Conservation (phyloP, 2,888 invertebrate genomes). For the Zaprionus bogoriensis region DNA sequence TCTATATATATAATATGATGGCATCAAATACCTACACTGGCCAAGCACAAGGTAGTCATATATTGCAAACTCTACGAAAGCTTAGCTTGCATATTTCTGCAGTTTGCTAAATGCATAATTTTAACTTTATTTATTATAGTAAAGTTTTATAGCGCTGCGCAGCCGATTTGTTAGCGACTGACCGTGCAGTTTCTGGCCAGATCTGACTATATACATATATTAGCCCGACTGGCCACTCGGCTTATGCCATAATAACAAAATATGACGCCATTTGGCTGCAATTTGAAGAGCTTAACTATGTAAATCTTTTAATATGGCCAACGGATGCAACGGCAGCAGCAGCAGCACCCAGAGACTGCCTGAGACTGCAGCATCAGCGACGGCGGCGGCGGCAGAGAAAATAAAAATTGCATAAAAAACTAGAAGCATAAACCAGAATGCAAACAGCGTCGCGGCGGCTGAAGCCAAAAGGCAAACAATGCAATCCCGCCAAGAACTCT, state of each 20-base stretch:
- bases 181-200: conserved; percentile 15
- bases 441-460: conserved; percentile 64
- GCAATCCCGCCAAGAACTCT: conserved; percentile 55
- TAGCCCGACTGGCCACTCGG: conserved; percentile 24
- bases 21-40: too few species aligned
- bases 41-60: too few species aligned
- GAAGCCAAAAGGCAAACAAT: conserved; percentile 76
- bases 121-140: background rate
- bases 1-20: too few species aligned
- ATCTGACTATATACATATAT: conserved; percentile 10
- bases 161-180: conserved; percentile 36
- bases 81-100: background rate
- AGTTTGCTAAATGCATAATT: background rate
- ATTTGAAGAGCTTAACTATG: conserved; percentile 66
- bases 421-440: conserved; percentile 65
- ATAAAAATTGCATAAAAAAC: conserved; percentile 63
- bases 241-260: conserved; percentile 55
- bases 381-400: conserved; percentile 9
- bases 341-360: too few species aligned
- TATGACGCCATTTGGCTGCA: conserved; percentile 63
- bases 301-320: conserved; percentile 73
- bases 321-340: conserved; percentile 38
- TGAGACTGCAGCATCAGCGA: conserved; percentile 1
- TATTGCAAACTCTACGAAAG: too few species aligned
- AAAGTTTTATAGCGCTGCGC: background rate